Base-by-base conservation (phyloP, 2,797 vertebrate species). In the Podarcis lilfordi region DNA sequence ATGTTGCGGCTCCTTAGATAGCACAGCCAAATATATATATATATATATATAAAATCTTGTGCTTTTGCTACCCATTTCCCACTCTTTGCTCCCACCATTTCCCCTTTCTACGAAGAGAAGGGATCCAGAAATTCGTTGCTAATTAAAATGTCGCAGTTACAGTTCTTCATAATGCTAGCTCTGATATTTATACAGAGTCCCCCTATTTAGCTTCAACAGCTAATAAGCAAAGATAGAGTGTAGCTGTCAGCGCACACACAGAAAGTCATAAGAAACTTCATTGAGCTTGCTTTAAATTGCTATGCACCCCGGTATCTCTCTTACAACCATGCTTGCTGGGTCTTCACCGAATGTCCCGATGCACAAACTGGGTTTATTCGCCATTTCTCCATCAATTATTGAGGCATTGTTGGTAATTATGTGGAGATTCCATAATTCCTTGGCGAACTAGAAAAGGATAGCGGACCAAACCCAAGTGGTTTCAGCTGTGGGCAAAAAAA, bases 61-160 rank as follows among this genome's bases (percentile, higher is more conserved):
- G 84, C 89, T 93, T 93, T 55, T 87, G 61, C 69, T 75, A 74
- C 80, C 82, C 88, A 85, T 71, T 27, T 35, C 13, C 17, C 8
- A 17, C 21, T 74, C 75, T 83, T 89, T 76, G 11, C 77, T 86
- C 74, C 55, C 89, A 89, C 91, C 88, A 66, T 71, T 92, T 94
- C 94, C 77, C 89, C 77, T 50, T 82, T 89, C 84, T 84, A 88
- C 82, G 66, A 86, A 78, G 86, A 89, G 87, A 86, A 80, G 78
- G 81, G 71, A 85, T 88, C 86, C 89, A 15, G 91, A 87, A 35
- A 77, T 43, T 50, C 45, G 87, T 91, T 25, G 11, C 89, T 93
- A 91, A 94, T 92, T 86, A 93, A 88, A 89, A 86, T 87, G 66
- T 81, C 82, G 82, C 80, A 84, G 71, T 91, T 93, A 89, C 90